A percentile compares a stretch with the other conserved stretches of the same genome.
Evolutionary conservation across 2,888 invertebrate species (phyloP).

Genomic region (Oscheius sp.): DNA sequence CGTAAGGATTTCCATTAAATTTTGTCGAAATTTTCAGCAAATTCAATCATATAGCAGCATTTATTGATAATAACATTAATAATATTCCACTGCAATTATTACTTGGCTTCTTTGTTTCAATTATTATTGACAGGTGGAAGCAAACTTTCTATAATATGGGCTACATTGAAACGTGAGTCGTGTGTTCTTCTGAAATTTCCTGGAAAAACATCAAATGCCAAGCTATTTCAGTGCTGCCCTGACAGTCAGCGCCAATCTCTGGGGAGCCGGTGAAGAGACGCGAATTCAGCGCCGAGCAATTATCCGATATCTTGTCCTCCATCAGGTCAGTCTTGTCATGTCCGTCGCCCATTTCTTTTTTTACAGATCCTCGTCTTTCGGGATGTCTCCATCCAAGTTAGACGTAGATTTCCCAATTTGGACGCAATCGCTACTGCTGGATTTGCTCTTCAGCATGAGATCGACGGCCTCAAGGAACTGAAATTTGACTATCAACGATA

Average conservation of each 20-base stretch:
- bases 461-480: conserved; percentile 39
- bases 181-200: too few species aligned
- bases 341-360: conserved; percentile 1
- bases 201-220: not conserved
- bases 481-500: conserved; percentile 57
- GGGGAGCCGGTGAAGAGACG: conserved; percentile 45
- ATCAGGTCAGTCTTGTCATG: conserved; percentile 38
- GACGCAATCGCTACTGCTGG: conserved; percentile 21
- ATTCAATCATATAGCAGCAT: conserved; percentile 25
- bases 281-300: conserved; percentile 49
- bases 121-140: conserved; percentile 61
- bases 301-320: conserved; percentile 51
- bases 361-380: conserved; percentile 60
- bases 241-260: conserved; percentile 49
- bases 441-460: conserved; percentile 46
- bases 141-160: conserved; percentile 57
- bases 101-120: conserved; percentile 63
- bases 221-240: conserved; percentile 47
- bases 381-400: conserved; percentile 60
- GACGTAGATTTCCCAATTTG: conserved; percentile 59
- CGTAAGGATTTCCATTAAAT: not conserved
- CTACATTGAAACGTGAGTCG: conserved; percentile 55
- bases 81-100: conserved; percentile 59
- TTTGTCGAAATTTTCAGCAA: not conserved
- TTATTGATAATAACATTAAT: conserved; percentile 40